Evolutionary conservation across 2,888 invertebrate genomes (phyloP).

Genomic region (Melieria omissa): DNA sequence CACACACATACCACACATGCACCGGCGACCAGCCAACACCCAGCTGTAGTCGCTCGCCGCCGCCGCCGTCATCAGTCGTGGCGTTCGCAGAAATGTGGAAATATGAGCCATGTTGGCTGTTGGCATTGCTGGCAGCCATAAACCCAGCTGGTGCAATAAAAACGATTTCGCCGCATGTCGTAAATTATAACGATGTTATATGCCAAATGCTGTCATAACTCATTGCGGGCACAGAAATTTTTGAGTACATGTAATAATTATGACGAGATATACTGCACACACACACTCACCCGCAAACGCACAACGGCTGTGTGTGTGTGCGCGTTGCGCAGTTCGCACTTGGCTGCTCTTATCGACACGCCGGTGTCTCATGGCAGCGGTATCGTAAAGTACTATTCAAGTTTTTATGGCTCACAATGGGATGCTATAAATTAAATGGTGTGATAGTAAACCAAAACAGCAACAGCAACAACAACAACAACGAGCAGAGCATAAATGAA

Average conservation of each 20-base stretch:
- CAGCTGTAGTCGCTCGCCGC: neutral
- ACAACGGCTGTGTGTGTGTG: neutral
- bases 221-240: constrained; percentile 28
- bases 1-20: neutral
- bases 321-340: neutral
- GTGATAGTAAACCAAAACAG: constrained; percentile 58
- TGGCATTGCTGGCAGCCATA: constrained; percentile 32
- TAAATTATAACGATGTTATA: constrained; percentile 53
- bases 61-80: constrained; percentile 1
- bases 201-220: constrained; percentile 27
- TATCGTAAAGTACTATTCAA: neutral
- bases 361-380: neutral
- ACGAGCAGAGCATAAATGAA: neutral
- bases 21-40: no score
- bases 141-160: constrained; percentile 61
- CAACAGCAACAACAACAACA: constrained; percentile 13
- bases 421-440: constrained; percentile 58
- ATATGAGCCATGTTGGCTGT: constrained; percentile 5
- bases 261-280: constrained; percentile 41
- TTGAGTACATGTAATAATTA: constrained; percentile 53
- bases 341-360: no score
- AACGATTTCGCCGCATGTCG: constrained; percentile 59
- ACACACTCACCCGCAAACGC: constrained; percentile 17
- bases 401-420: constrained; percentile 62
- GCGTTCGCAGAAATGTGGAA: neutral